Conservation (phyloP, 1,140 invertebrate genomes). For the Drosophila insularis region DNA sequence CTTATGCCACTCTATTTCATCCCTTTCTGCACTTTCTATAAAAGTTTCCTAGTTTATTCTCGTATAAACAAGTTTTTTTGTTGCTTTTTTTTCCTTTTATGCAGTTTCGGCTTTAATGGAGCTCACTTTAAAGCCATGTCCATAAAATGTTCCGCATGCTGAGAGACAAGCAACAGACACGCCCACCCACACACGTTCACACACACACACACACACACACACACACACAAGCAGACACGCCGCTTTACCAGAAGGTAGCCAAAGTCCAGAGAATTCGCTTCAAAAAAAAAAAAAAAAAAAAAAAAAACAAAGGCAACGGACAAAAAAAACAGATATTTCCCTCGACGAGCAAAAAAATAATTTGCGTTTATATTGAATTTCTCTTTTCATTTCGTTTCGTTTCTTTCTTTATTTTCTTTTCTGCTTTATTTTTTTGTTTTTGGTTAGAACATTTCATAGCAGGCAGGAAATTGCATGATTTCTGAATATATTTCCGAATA, state of each 20-base stretch:
- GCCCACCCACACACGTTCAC: not conserved
- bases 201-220: no score
- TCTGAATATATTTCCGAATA: constrained; percentile 8
- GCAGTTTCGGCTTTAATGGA: not conserved
- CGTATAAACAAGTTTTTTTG: not conserved
- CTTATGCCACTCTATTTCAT: not conserved
- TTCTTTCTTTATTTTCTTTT: not conserved
- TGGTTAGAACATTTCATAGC: constrained; percentile 6
- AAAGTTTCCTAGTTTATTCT: not conserved
- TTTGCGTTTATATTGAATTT: constrained; percentile 10
- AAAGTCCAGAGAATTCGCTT: not conserved
- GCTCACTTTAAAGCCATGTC: constrained; percentile 4
- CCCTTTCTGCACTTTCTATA: not conserved
- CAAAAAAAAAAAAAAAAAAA: constrained; percentile 2
- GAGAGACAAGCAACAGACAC: constrained; percentile 1
- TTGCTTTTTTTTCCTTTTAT: not conserved
- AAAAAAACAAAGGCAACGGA: not conserved
- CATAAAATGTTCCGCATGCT: constrained; percentile 3
- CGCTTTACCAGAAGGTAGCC: not conserved
- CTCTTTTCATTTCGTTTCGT: not conserved
- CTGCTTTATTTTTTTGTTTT: not conserved
- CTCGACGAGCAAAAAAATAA: not conserved
- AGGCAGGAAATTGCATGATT: constrained; percentile 9
- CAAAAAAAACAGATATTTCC: not conserved
- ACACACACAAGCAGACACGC: not conserved